These are phyloP conservation scores for Julus scanicus DNA, from an alignment of 2,888 invertebrate species.

Conservation along the genomic window DNA sequence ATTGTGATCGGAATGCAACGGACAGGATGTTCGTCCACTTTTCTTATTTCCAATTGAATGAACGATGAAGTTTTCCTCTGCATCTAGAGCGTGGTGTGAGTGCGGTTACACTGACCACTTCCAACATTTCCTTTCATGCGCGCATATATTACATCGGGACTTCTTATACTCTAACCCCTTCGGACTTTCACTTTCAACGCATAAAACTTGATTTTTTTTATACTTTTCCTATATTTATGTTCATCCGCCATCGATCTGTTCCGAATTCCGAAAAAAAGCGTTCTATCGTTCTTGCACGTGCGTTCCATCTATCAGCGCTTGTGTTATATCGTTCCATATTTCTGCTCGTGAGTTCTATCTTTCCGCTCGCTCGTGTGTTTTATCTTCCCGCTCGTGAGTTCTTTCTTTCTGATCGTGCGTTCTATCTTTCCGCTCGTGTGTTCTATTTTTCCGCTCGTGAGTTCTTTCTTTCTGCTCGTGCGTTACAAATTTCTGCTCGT, in stretches of 20 bases:
- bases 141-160: neutral
- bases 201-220: neutral
- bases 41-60: constrained; percentile 1
- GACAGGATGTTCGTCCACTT: neutral
- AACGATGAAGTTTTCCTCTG: neutral
- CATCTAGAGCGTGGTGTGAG: neutral
- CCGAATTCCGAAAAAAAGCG: too few species aligned
- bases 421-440: too few species aligned
- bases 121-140: neutral
- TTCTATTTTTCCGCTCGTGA: too few species aligned
- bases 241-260: neutral
- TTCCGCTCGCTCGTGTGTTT: too few species aligned
- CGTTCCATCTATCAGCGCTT: too few species aligned
- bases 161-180: neutral
- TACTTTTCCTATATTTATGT: neutral
- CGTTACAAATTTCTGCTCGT: too few species aligned
- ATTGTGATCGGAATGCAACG: constrained; percentile 22
- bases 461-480: too few species aligned
- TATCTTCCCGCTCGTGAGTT: too few species aligned
- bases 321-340: too few species aligned
- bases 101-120: constrained; percentile 9
- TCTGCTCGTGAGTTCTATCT: too few species aligned
- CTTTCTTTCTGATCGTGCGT: too few species aligned
- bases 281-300: too few species aligned
- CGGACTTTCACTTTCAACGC: neutral